Percentiles rank a stretch among this genome's conserved stretches.
Evolutionary conservation across 1,140 invertebrate genomes (phyloP).

Genomic region (Drosophila hydei): DNA sequence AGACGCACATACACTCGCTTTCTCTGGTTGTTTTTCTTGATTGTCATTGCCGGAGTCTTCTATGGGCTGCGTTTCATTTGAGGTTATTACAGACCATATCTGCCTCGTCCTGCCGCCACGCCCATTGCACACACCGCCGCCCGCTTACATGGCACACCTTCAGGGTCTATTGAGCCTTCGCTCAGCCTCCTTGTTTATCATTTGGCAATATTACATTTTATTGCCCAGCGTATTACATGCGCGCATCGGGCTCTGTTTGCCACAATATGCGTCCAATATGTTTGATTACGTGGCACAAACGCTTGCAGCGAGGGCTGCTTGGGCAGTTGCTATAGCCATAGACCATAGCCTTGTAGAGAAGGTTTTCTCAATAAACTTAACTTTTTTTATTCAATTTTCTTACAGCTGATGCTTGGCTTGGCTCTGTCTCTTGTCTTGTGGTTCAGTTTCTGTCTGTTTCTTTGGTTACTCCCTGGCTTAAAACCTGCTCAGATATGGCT

Average conservation of each 20-base stretch:
- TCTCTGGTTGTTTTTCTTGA: conserved; percentile 54
- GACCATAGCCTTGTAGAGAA: too few relatives aligned
- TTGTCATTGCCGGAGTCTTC: conserved; percentile 62
- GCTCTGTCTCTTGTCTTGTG: too few relatives aligned
- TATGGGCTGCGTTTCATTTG: conserved; percentile 59
- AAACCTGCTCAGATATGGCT: too few relatives aligned
- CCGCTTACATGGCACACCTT: conserved; percentile 7
- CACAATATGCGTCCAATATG: conserved; percentile 47
- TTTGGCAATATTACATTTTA: conserved; percentile 71
- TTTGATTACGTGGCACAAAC: conserved; percentile 53
- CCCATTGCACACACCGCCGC: too few relatives aligned
- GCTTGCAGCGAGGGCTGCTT: conserved; percentile 32
- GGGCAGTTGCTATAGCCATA: too few relatives aligned
- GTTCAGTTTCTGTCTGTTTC: too few relatives aligned
- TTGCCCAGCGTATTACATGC: conserved; percentile 57
- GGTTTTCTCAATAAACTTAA: too few relatives aligned
- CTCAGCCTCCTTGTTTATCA: conserved; percentile 44
- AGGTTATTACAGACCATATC: conserved; percentile 60
- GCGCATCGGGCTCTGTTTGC: conserved; percentile 12
- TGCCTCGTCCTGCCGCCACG: neutral
- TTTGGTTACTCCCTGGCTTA: too few relatives aligned
- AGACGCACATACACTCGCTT: neutral
- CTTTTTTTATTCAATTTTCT: too few relatives aligned
- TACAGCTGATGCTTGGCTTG: too few relatives aligned
- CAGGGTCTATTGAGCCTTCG: neutral